Base-by-base conservation (phyloP, 2,888 invertebrate genomes). In the Euzophera pinguis region DNA sequence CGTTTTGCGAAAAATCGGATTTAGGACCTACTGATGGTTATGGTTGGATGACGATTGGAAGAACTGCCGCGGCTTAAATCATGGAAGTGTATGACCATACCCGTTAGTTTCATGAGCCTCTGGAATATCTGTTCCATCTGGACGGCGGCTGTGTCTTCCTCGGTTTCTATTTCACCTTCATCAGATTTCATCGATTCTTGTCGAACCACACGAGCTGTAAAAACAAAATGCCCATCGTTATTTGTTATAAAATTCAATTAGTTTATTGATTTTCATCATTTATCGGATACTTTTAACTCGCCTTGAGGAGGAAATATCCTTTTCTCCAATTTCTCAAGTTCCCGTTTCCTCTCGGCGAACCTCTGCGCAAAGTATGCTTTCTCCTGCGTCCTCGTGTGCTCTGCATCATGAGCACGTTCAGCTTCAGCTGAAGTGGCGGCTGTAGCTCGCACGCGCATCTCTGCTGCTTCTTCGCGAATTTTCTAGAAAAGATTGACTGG, bases 291-390 rank as follows among this genome's bases (percentile, higher is more conserved):
- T 22, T 14, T 1, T 3, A 16, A 12, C 8, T 22, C 3, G 84
- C 88, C 65, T 55, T 83, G 76, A 1, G 93, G 91, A 9, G 95
- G 93, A 67, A 95, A 95, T 47, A 96, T 93, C 67, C 94, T 92
- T 58, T 95, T 93, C 67, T 96, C 96, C 54, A 96, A 80, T 50
- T 94, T 92, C 73, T 96, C 96, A 14, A 96, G 74, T 63, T 96
- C 95, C 13, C 92, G 75, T 67, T 93, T 94, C 7, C 95, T 88
- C 50, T 94, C 94, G 22, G 93, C 93, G 14, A 96, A 95, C 51
- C 94, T 90, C 60, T 93, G 93, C 56, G 94, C 92, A 60, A 92
- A 94, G 75, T 92, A 93, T 0, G 90, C 75, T 0, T 93, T 89
- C 67, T 93, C 93, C 0, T 91, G 84, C 6, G 94, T 94, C 0